Evolutionary conservation across 2,888 invertebrate species (phyloP).

Genomic region (Plemyria rubiginata): DNA sequence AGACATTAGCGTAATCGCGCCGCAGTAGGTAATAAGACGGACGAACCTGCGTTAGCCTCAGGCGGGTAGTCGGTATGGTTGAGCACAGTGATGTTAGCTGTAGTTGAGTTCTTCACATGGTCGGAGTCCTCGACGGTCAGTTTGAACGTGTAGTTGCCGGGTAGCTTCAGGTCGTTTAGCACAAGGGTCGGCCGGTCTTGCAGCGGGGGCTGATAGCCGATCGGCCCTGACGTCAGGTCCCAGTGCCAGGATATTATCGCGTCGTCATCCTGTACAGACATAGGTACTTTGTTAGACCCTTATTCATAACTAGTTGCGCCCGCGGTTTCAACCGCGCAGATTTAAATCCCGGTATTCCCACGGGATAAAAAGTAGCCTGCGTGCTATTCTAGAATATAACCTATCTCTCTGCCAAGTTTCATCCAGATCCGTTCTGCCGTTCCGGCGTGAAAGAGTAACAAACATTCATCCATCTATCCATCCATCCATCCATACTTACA

Average conservation of each 20-base stretch:
- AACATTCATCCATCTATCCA: no score
- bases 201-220: conserved; percentile 92
- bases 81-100: conserved; percentile 94
- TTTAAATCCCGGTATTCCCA: no score
- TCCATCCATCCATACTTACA: no score
- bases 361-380: no score
- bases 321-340: no score
- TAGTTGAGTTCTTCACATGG: conserved; percentile 92
- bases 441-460: no score
- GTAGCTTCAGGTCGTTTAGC: conserved; percentile 91
- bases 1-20: no score
- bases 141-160: conserved; percentile 96
- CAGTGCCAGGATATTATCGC: conserved; percentile 95
- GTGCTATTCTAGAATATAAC: no score
- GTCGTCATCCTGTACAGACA: conserved; percentile 87
- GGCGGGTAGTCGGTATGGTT: conserved; percentile 98
- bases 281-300: no score
- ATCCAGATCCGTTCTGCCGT: no score
- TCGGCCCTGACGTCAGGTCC: conserved; percentile 95
- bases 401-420: no score
- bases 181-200: conserved; percentile 93
- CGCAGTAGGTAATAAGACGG: background rate
- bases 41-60: conserved; percentile 93
- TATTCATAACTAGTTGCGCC: no score
- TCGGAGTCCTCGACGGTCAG: conserved; percentile 96